Conservation (phyloP, 2,113 vertebrate species). For the Rutilus rutilus region DNA sequence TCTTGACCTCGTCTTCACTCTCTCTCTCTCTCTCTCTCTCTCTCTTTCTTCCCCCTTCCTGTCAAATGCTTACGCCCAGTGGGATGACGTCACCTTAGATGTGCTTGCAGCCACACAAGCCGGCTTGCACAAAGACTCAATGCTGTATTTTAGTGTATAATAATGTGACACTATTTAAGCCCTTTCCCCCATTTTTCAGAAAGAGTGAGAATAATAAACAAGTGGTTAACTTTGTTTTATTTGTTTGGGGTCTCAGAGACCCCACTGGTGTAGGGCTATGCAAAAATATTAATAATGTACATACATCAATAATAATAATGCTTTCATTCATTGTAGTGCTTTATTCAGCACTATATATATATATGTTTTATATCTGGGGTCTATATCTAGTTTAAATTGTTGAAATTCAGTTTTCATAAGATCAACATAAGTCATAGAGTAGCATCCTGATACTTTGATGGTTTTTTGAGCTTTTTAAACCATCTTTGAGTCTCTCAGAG, state of each 20-base stretch:
- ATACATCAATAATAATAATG: not conserved
- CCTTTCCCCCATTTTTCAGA: not conserved
- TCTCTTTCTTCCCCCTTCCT: not conserved
- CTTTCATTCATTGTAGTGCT: not conserved
- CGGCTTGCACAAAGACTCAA: not conserved
- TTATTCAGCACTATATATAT: too few species aligned
- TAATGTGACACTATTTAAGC: not conserved
- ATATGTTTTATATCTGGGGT: not conserved
- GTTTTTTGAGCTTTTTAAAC: not conserved
- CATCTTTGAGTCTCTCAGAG: not conserved
- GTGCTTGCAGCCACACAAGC: slow-evolving; percentile 22
- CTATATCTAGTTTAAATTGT: not conserved
- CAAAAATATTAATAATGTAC: not conserved
- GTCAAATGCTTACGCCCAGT: not conserved
- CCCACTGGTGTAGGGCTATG: not conserved
- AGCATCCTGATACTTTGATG: not conserved
- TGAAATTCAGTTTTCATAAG: not conserved
- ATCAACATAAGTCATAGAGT: not conserved
- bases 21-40: slow-evolving; percentile 36
- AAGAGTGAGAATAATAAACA: not conserved
- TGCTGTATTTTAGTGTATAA: not conserved
- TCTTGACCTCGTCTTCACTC: not conserved
- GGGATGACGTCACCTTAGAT: slow-evolving; percentile 42
- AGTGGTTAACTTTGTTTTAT: not conserved
- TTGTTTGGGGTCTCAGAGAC: not conserved